phyloP scores from a whole-genome alignment of 35 echinoderm and acorn worm genomes.

The Ophiothrix spiculata region DNA sequence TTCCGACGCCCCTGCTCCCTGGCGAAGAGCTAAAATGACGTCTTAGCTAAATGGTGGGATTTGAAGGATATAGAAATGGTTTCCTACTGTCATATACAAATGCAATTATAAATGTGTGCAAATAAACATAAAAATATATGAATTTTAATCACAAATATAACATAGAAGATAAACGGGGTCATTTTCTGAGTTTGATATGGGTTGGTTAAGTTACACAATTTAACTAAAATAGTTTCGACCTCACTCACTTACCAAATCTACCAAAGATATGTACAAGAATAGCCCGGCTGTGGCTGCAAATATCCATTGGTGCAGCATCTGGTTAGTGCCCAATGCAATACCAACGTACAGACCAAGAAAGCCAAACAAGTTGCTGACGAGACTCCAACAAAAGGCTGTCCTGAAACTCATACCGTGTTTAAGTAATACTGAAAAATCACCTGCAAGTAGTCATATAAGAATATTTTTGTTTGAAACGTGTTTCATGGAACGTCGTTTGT shows the following conservation, averaged over 20 bases:
- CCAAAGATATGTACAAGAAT: slow-evolving; percentile 53
- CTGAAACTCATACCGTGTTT: slow-evolving; percentile 51
- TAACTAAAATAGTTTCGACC: too few species aligned
- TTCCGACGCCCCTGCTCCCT: background rate
- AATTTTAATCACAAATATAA: background rate
- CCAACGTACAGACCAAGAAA: slow-evolving; percentile 67
- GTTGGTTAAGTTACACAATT: background rate
- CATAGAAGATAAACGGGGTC: background rate
- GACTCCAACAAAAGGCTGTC: slow-evolving; percentile 56
- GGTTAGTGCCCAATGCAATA: slow-evolving; percentile 20
- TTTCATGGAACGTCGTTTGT: too few species aligned
- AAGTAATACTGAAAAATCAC: slow-evolving; percentile 71
- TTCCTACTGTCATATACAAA: too few species aligned
- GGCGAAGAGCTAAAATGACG: background rate
- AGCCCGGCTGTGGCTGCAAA: slow-evolving; percentile 57
- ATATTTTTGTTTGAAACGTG: too few species aligned
- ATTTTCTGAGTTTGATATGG: background rate
- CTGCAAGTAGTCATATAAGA: too few species aligned
- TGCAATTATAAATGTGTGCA: background rate
- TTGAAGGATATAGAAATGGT: too few species aligned
- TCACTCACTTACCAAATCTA: slow-evolving; percentile 44
- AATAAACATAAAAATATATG: too few species aligned
- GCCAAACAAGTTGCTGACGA: slow-evolving; percentile 46
- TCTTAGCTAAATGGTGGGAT: background rate
- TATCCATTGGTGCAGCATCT: slow-evolving; percentile 55